These are phyloP conservation scores for Nannoperca australis DNA, from an alignment of 2,797 vertebrate species.

Conservation along the genomic window DNA sequence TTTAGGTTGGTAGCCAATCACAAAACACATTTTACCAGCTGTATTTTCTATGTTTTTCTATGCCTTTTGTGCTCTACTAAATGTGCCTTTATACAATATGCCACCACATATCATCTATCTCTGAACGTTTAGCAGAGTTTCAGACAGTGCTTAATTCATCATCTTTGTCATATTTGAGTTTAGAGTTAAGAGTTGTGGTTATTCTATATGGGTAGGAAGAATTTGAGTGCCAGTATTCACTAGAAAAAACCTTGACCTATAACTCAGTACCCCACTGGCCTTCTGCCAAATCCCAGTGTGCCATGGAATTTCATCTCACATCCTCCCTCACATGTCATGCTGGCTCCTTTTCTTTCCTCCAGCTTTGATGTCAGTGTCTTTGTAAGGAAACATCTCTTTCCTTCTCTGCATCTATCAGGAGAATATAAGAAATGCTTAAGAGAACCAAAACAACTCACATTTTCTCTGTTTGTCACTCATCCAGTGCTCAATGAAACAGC, in stretches of 20 bases:
- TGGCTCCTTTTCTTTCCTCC: constrained; percentile 71
- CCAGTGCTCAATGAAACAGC: constrained; percentile 33
- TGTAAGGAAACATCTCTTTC: constrained; percentile 68
- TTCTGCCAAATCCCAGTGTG: constrained; percentile 72
- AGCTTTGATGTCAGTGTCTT: constrained; percentile 76
- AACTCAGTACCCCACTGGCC: constrained; percentile 65
- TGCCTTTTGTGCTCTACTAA: background rate
- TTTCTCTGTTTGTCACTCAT: constrained; percentile 74
- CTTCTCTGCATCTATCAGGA: constrained; percentile 49
- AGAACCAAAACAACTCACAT: constrained; percentile 49
- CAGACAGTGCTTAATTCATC: constrained; percentile 14
- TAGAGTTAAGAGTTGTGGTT: constrained; percentile 33
- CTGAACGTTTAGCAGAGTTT: constrained; percentile 9
- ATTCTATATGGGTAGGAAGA: constrained; percentile 28
- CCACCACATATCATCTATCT: constrained; percentile 6
- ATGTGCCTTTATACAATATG: background rate
- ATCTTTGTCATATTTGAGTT: constrained; percentile 45
- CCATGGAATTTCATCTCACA: constrained; percentile 75
- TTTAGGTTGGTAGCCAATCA: background rate
- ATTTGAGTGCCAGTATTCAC: constrained; percentile 43
- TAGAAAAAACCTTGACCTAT: constrained; percentile 56
- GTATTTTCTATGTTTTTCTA: background rate
- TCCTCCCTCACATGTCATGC: constrained; percentile 72
- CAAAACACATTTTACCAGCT: constrained; percentile 4
- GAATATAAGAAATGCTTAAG: constrained; percentile 63